Base-by-base conservation (phyloP, 2,797 vertebrate species). In the Antennarius maculatus region DNA sequence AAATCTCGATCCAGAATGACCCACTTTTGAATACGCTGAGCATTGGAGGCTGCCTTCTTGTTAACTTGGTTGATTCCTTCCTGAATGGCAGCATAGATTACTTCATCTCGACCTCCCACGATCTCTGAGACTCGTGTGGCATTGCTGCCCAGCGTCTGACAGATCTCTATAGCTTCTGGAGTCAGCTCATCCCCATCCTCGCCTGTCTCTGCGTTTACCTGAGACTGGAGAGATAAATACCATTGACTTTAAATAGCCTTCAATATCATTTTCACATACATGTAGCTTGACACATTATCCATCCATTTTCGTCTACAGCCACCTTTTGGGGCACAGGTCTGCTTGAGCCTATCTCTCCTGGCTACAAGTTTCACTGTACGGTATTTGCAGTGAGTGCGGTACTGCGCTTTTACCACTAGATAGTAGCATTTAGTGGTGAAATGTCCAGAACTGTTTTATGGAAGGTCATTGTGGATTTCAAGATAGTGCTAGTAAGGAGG, bases 11-110 rank as follows among this genome's bases (percentile, higher is more conserved):
- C 93, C 66, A 99, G 83, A 4, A 99, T 46, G 2, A 77, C 3
- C 95, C 96, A 99, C 81, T 97, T 99, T 86, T 96, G 96, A 41
- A 99, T 79, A 62, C 91, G 94, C 91, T 99, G 97, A 0, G 95
- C 93, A 0, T 96, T 96, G 4, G 96, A 97, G 0, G 66, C 58
- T 0, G 96, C 93, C 1, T 63, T 66, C 66, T 95, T 77, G 0
- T 99, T 99, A 71, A 96, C 94, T 0, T 57, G 27, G 0, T 92
- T 88, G 34, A 99, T 93, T 3, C 93, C 95, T 14, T 94, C 92
- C 90, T 98, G 96, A 73, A 99, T 95, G 69, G 96, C 94, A 0
- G 63, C 0, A 0, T 95, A 89, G 18, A 99, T 0, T 0, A 75
- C 66, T 0, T 87, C 84, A 81, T 99, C 97, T 1, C 67, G 86